These are phyloP conservation scores for Pseudotriccus pelzelni DNA, from an alignment of 2,797 vertebrate species.

Conservation along the genomic window DNA sequence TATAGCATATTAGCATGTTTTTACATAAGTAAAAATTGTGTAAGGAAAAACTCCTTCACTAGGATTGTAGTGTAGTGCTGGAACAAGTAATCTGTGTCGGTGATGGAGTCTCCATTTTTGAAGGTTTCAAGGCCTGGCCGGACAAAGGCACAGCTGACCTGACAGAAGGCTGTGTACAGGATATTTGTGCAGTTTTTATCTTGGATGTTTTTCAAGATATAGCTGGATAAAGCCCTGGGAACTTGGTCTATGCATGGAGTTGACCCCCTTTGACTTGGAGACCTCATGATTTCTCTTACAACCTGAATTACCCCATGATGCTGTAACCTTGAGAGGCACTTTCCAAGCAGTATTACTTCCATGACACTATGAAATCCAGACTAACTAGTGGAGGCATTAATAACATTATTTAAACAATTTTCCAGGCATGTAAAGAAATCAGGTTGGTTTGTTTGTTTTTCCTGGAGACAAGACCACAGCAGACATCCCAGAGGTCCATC, in stretches of 20 bases:
- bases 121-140: background rate
- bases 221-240: background rate
- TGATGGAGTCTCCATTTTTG: background rate
- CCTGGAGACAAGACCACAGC: background rate
- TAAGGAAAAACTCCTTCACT: background rate
- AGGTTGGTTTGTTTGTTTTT: background rate
- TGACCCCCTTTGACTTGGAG: background rate
- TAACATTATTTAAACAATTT: background rate
- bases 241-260: background rate
- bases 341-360: background rate
- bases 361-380: background rate
- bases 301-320: background rate
- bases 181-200: background rate
- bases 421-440: background rate
- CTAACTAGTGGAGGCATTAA: background rate
- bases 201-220: background rate
- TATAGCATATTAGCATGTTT: background rate
- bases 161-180: background rate
- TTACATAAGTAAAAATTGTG: background rate
- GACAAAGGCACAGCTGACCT: background rate
- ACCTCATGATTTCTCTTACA: background rate
- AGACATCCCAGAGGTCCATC: background rate
- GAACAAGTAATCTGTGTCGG: background rate
- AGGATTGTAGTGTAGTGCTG: background rate
- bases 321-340: background rate